Conservation (phyloP, 2,113 vertebrate species). For the Rutilus rutilus region DNA sequence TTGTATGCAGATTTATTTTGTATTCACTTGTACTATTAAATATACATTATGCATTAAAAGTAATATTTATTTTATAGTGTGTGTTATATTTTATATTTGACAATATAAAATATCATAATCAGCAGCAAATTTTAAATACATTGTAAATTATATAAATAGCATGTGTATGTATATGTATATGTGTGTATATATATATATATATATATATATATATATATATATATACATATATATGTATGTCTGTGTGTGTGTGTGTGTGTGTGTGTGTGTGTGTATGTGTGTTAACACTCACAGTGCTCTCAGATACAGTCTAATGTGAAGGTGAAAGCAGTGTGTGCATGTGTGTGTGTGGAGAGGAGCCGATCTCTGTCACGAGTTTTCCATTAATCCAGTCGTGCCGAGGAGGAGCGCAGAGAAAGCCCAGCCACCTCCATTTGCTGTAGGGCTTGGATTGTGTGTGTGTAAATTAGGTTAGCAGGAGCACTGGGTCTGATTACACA, state of each 20-base stretch:
- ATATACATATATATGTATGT: not conserved
- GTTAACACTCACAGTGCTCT: not conserved
- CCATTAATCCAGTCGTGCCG: constrained; percentile 59
- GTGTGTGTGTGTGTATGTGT: no score
- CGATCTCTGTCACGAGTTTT: constrained; percentile 58
- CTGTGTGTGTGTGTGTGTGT: no score
- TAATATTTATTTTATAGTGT: not conserved
- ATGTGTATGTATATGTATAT: no score
- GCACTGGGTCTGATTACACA: constrained; percentile 85
- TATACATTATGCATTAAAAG: not conserved
- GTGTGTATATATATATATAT: no score
- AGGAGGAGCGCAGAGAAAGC: constrained; percentile 49
- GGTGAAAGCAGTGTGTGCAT: constrained; percentile 21
- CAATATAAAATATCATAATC: not conserved
- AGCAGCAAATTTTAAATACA: not conserved
- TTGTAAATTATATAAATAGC: not conserved
- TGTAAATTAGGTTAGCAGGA: constrained; percentile 81
- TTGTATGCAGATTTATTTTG: not conserved
- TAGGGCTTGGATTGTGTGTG: constrained; percentile 68
- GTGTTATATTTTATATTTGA: not conserved
- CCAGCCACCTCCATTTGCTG: constrained; percentile 56
- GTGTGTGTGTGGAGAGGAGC: constrained; percentile 53
- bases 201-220: not conserved
- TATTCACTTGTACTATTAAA: not conserved
- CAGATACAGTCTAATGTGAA: not conserved